A percentile compares a stretch with the other conserved stretches of the same genome.
These are phyloP conservation scores for Pristionchus pacificus DNA, from an alignment of 1,140 invertebrate species.

Conservation along the genomic window DNA sequence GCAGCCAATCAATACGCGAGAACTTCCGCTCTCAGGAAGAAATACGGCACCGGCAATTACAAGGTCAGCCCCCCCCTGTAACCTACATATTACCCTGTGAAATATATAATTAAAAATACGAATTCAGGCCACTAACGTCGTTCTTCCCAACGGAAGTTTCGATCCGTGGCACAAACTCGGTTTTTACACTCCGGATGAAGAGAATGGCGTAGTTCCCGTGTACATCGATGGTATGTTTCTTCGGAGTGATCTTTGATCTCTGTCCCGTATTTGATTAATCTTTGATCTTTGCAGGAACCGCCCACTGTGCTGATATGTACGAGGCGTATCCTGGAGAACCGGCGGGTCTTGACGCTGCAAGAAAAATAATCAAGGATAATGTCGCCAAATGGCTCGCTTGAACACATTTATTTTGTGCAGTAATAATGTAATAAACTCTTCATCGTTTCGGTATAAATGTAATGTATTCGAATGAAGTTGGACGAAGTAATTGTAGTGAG, in stretches of 20 bases:
- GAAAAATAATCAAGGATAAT: neutral
- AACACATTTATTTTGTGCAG: too few species aligned
- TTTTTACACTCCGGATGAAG: conserved; percentile 5
- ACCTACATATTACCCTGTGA: too few species aligned
- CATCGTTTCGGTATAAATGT: too few species aligned
- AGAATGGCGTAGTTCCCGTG: neutral
- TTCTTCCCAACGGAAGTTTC: conserved; percentile 13
- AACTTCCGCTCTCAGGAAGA: neutral
- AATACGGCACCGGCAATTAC: conserved; percentile 5
- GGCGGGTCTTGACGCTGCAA: neutral
- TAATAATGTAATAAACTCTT: too few species aligned
- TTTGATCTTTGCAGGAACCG: conserved; percentile 7
- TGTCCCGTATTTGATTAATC: neutral
- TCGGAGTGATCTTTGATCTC: too few species aligned
- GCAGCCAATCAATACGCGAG: conserved; percentile 1
- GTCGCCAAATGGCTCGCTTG: neutral
- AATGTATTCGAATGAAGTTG: too few species aligned
- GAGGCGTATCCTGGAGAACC: conserved; percentile 1
- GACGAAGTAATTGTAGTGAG: too few species aligned
- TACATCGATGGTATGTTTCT: conserved; percentile 1
- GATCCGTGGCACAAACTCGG: conserved; percentile 17
- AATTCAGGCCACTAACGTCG: conserved; percentile 5
- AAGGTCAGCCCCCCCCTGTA: too few species aligned
- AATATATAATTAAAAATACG: too few species aligned
- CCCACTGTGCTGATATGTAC: conserved; percentile 19